Evolutionary conservation across 2,888 invertebrate genomes (phyloP), one percentile per base, ranked within the genome.

Genomic region (Drosophila borealis): DNA sequence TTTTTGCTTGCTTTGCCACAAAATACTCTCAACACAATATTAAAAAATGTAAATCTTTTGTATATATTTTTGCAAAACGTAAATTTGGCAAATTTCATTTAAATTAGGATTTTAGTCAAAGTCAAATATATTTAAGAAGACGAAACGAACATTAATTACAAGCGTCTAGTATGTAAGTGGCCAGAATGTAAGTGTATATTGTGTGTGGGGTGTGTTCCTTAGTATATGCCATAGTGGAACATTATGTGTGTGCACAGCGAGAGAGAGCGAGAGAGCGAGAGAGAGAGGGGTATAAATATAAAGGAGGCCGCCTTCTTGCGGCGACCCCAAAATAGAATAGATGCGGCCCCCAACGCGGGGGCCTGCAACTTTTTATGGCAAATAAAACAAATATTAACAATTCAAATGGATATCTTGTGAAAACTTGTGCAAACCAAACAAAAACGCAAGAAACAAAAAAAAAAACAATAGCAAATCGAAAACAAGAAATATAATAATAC

Each of bases 341-440:
- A 71, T 66, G 63, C 65, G 88, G 56, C 89, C 71, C 79, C 79
- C 82, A 89, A 80, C 29, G 78, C 70, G 86, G n/a, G n/a, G n/a
- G 72, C 53, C 76, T 86, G 83, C 83, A 76, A 76, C 83, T 72
- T 81, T 81, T 88, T 72, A 86, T 88, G 83, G 77, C 83, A 72
- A 78, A 88, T 73, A 76, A 77, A 83, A 87, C 51, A 80, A 78
- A 75, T 68, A 59, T 41, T 57, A 71, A 60, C 57, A 62, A 68
- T 67, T 74, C 71, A 70, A 67, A 72, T 67, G 14, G 56, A 45
- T 25, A 49, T 50, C 29, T 11, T 34, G 37, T 48, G 19, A 51
- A 53, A 37, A 29, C 14, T 37, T 49, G 48, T 25, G 37, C 37
- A 36, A 37, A n/a, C 48, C 42, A 25, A 25, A 14, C 37, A 14